A percentile compares a stretch with the other conserved stretches of the same genome.
Conservation (phyloP, 2,888 invertebrate genomes). For the Drosophila emarginata region DNA sequence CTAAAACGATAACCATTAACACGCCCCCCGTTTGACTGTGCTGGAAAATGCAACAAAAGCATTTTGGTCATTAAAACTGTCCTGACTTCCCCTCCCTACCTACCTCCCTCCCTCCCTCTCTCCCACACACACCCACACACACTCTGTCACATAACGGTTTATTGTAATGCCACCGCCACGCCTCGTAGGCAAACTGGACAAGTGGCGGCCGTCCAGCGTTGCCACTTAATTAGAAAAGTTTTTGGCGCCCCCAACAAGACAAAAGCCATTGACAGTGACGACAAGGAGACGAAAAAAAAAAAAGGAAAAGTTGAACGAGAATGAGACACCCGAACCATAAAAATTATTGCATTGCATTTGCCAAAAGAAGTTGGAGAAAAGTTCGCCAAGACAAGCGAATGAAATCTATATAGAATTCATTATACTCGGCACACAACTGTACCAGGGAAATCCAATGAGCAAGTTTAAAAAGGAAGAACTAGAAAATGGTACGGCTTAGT, state of each 20-base stretch:
- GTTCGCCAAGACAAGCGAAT: neutral
- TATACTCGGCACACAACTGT: neutral
- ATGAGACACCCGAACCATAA: neutral
- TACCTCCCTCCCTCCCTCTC: neutral
- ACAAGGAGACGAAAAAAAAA: conserved; percentile 41
- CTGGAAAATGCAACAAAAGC: conserved; percentile 55
- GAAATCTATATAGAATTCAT: neutral
- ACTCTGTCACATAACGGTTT: conserved; percentile 60
- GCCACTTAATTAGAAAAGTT: conserved; percentile 78
- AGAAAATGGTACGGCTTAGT: too few species aligned
- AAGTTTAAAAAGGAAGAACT: too few species aligned
- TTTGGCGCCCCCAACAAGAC: conserved; percentile 65
- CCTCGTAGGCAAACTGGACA: conserved; percentile 61
- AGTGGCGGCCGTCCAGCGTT: conserved; percentile 56
- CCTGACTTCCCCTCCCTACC: conserved; percentile 9
- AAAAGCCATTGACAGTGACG: conserved; percentile 72
- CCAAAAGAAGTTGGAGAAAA: conserved; percentile 21
- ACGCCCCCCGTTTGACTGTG: conserved; percentile 46
- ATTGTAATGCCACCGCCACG: conserved; percentile 65
- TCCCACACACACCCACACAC: neutral
- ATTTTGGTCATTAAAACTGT: conserved; percentile 70
- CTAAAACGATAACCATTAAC: conserved; percentile 72
- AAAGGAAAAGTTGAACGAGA: neutral
- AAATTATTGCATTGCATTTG: conserved; percentile 28
- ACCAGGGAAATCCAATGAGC: neutral